Base-by-base conservation (phyloP, 53 echinoderm and acorn worm species). In the Hippasteria phrygiana region DNA sequence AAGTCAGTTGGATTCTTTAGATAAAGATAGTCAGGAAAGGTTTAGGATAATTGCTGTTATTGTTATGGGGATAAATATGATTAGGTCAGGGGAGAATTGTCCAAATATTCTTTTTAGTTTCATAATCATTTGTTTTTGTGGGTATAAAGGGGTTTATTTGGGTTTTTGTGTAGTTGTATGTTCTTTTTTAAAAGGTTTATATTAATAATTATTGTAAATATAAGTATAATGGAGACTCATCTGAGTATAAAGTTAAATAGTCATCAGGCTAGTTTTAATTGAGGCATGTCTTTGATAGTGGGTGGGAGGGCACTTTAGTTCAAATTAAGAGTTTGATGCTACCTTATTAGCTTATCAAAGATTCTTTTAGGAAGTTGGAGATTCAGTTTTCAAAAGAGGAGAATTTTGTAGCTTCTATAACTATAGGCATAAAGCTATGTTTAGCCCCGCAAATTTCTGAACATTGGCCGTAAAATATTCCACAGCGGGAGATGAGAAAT, bases 301-400 rank as follows among this genome's bases (percentile, higher is more conserved):
- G 74, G n/a, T 24, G 22, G 26, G 73, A 56, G 41, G 40, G 5
- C 64, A 69, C 83, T 86, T 71, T 85, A 54, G 14, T 83, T 94
- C 55, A 94, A 73, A 91, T 94, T 85, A 94, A 94, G 94, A 94
- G 94, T 88, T 73, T 94, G 63, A 94, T 32, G 88, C 94, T 94
- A 83, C 91, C 48, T 35, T 59, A 88, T 93, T 80, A 94, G 94
- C 88, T 94, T 91, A 88, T 56, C 83, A 82, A 75, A 85, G 77
- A 77, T 88, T 94, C 91, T 83, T 78, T 80, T 87, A 90, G 1
- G 24, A 76, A 87, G 3, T 55, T 55, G 18, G 87, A 56, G 0
- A 90, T 56, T 87, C 93, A 93, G 12, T n/a, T 55, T 65, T 90
- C 90, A 43, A 93, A 93, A 8, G 46, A 71, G 35, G 88, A 73